Evolutionary conservation across 2,797 vertebrate genomes (phyloP), one percentile per base, ranked within the genome.

Genomic region (Cryptoprocta ferox): DNA sequence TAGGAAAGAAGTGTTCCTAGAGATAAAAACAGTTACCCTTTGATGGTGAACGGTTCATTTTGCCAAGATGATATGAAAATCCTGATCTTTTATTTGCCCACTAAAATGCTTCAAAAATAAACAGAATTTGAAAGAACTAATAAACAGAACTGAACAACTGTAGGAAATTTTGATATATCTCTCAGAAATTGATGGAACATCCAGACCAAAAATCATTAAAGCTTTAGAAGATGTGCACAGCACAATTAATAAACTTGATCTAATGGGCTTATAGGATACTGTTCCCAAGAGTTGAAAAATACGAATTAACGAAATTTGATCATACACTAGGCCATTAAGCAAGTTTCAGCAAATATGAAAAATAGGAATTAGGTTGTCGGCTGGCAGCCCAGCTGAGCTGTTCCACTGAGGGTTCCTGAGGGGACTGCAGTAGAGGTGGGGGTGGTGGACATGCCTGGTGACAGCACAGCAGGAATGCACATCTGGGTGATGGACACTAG

Each of bases 91-190:
- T 56, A 59, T 48, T 68, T 83, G 26, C 14, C 10, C 53, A 45
- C 53, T 24, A 70, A 94, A 73, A 86, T 96, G 11, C 14, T 80
- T 88, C 56, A 94, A 89, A 95, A 90, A 45, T 73, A 56, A 78
- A 32, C 13, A 90, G 63, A 71, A 84, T 42, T 84, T 66, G 5
- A 53, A 15, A 94, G 50, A 88, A 87, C 59, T n/a, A 3, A 1
- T 70, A 63, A 71, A 61, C 53, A 78, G 18, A 78, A 59, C 73
- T 16, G 39, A 89, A 39, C 11, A 89, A 37, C 37, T 73, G 9
- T 26, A 68, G 76, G 32, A 53, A 37, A 86, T 75, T 92, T 39
- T 94, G 79, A 61, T 73, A 75, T 3, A 65, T 5, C 3, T 79
- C 30, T 59, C 26, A 68, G 48, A 92, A 91, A 76, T 11, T 63